Conservation (phyloP, 2,888 invertebrate species). For the Drosophila macrospina region DNA sequence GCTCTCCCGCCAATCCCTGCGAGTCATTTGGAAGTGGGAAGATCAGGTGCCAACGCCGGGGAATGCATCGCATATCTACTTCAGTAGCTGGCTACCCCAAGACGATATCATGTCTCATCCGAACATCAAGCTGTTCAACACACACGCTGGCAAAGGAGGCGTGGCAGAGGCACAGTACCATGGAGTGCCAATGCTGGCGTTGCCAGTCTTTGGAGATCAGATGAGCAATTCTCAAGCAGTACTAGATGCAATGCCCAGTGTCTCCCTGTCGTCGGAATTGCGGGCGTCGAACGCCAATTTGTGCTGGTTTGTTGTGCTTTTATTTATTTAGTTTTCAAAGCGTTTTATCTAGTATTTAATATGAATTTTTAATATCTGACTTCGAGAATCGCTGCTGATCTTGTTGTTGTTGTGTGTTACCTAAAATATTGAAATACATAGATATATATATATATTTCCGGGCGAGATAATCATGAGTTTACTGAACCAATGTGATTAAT, state of each 20-base stretch:
- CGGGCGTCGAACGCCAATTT: slow-evolving; percentile 24
- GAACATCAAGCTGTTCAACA: slow-evolving; percentile 87
- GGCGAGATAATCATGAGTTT: slow-evolving; percentile 9
- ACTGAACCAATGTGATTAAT: neutral
- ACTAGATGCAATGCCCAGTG: slow-evolving; percentile 36
- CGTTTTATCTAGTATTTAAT: slow-evolving; percentile 21
- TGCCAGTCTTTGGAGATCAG: slow-evolving; percentile 79
- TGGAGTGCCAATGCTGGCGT: slow-evolving; percentile 86
- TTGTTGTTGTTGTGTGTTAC: slow-evolving; percentile 7
- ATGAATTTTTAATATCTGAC: slow-evolving; percentile 12
- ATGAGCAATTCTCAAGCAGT: slow-evolving; percentile 47
- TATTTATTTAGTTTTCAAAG: slow-evolving; percentile 13
- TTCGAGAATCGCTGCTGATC: neutral
- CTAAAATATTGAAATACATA: neutral
- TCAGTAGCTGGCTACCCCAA: slow-evolving; percentile 89
- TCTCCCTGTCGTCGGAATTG: slow-evolving; percentile 41
- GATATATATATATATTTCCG: slow-evolving; percentile 14
- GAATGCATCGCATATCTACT: slow-evolving; percentile 87
- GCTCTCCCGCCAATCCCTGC: slow-evolving; percentile 87
- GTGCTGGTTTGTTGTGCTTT: slow-evolving; percentile 35
- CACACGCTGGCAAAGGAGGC: slow-evolving; percentile 89
- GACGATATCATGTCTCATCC: slow-evolving; percentile 88
- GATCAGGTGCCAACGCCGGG: slow-evolving; percentile 86
- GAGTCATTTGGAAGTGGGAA: slow-evolving; percentile 90
- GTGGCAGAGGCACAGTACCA: slow-evolving; percentile 87